Base-by-base conservation (phyloP, 1,140 invertebrate genomes). In the Oryzaephilus surinamensis region DNA sequence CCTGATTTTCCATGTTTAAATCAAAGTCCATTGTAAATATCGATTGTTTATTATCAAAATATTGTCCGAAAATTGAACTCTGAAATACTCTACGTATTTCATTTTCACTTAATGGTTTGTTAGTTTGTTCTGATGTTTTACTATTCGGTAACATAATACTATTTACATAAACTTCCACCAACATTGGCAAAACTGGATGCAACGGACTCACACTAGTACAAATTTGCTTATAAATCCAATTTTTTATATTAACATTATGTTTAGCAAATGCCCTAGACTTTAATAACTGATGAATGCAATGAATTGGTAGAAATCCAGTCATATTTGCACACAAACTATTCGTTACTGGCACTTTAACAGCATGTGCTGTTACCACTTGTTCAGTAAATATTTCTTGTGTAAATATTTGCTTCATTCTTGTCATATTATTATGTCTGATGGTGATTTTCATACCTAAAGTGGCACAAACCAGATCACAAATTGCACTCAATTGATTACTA, bases 321-420 rank as follows among this genome's bases (percentile, higher is more conserved):
- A 95, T 85, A 41, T 83, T 84, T 13, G 84, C 88, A 64, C 85
- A 95, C 4, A 98, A 67, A 55, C 83, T 82, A 1, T 76, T 73
- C 0, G 94, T 98, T 0, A 97, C 93, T 0, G 92, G 89, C 12
- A 98, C 91, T 59, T 91, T 91, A 0, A 97, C 87, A 1, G 94
- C 94, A 67, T 96, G 92, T 12, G 89, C 73, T 0, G 93, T 92
- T 1, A 98, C 90, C 20, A 97, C 90, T 70, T 96, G 91, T 64
- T 98, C 93, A 1, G 91, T 96, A 59, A 98, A 97, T 46, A 98
- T 89, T 58, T 97, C 92, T 54, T 94, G 89, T 2, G 87, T 97
- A 54, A 98, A 97, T 17, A 97, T 89, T 52, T 89, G 84, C 55
- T 94, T 93, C 64, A 97, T 90, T 32, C 87, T 71, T 0, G 83